Base-by-base conservation (phyloP, 2,888 invertebrate genomes). In the Sinelater perroti region DNA sequence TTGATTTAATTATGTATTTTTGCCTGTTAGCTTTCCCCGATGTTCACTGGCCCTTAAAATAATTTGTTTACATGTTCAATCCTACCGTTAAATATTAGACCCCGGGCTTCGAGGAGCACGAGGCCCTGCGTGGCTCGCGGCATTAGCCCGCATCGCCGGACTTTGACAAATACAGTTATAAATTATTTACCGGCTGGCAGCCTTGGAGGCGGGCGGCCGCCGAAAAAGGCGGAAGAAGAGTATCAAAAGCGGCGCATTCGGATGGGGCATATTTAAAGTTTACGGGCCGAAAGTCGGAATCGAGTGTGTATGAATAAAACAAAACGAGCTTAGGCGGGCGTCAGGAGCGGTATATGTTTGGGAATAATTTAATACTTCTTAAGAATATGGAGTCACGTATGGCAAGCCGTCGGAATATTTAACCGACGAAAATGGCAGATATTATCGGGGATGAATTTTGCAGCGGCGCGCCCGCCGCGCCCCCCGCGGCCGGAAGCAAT, bases 231-330 rank as follows among this genome's bases (percentile, higher is more conserved):
- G n/a, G n/a, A n/a, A n/a, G n/a, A 56, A 56, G 50, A 56, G 24
- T 56, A 56, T 56, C 56, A 56, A 56, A 50, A 44, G 59, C 49
- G 44, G 52, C 21, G 46, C 24, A 57, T 51, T 52, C 52, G 28
- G 55, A 60, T 56, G 58, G 56, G 57, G 61, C 51, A 62, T 64
- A 62, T 62, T 54, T 50, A 61, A 56, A 61, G 72, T 74, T 74
- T 74, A 74, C 70, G 71, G 71, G 69, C 69, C 66, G 67, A 59
- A 70, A 70, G 69, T 70, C 68, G 68, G 70, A 73, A 73, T 74
- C 72, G 73, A 72, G 72, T 72, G 70, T 66, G 70, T 72, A 76
- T 76, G 76, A 76, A 76, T 76, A 76, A 76, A 76, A 75, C 74
- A 75, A 66, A 73, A 72, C 71, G 74, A 75, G 75, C 74, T 74